Evolutionary conservation across 1,140 invertebrate genomes (phyloP).

Genomic region (Acromyrmex charruanus): DNA sequence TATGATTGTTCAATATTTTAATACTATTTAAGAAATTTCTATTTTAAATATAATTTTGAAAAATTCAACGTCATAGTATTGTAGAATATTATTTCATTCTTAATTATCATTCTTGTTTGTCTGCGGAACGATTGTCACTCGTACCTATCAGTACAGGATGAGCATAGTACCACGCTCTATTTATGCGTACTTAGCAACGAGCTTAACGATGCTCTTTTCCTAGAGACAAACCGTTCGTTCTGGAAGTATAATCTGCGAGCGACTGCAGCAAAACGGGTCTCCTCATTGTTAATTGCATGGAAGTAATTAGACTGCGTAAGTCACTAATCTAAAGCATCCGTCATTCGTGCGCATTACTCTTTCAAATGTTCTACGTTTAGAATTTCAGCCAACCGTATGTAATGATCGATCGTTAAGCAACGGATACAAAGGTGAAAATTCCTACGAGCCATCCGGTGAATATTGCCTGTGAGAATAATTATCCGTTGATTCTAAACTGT

Average conservation of each 20-base stretch:
- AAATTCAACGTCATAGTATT: neutral
- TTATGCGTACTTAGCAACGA: conserved; percentile 24
- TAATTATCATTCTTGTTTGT: conserved; percentile 5
- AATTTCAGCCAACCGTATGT: conserved; percentile 24
- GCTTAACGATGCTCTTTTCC: conserved; percentile 34
- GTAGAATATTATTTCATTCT: neutral
- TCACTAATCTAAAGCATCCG: conserved; percentile 33
- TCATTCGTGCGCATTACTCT: conserved; percentile 30
- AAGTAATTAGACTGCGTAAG: conserved; percentile 53
- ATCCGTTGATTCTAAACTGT: neutral
- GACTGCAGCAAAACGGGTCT: conserved; percentile 6
- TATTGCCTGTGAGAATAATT: conserved; percentile 12
- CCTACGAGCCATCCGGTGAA: neutral
- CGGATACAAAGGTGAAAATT: conserved; percentile 36
- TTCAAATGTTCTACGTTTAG: neutral
- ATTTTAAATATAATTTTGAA: neutral
- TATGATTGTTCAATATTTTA: neutral
- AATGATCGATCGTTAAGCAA: conserved; percentile 48
- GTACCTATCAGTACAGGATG: conserved; percentile 13
- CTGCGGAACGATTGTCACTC: neutral
- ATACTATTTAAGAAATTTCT: neutral
- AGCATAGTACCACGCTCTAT: conserved; percentile 4
- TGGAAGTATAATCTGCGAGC: conserved; percentile 1
- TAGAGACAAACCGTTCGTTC: conserved; percentile 15
- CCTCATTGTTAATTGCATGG: conserved; percentile 38